Base-by-base conservation (phyloP, 1,140 invertebrate species). In the Philotrypesis tridentata region DNA sequence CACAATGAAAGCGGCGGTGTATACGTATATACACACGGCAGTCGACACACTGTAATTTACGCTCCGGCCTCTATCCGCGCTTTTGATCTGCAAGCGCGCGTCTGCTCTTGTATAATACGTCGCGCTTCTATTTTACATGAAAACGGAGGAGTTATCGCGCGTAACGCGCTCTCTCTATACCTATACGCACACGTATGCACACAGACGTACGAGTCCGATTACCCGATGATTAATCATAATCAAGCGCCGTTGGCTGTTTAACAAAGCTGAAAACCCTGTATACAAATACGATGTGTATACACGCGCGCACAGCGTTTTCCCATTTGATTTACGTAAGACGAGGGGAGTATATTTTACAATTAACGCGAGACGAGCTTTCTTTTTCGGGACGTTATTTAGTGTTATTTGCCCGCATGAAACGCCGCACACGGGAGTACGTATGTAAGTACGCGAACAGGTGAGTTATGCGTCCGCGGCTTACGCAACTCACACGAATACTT, bases 191-290 rank as follows among this genome's bases (percentile, higher is more conserved):
- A n/a, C n/a, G n/a, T n/a, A n/a, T n/a, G n/a, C n/a, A n/a, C n/a
- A n/a, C n/a, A n/a, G n/a, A n/a, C n/a, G n/a, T n/a, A 48, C 31
- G 31, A 25, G 63, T 27, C 68, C 73, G 73, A 80, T 80, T 80
- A 80, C 31, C 23, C 70, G 23, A 63, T 74, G 79, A 80, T 80
- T 74, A 80, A 80, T 80, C 79, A 80, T 80, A 80, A 80, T 80
- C 40, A 80, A 65, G 60, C 33, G n/a, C n/a, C n/a, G 25, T 55
- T 80, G 67, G 74, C 48, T 74, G 74, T 67, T 80, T 74, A 25
- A 74, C 74, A 74, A 67, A 25, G 71, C 23, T 65, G 21, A 61
- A 31, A 68, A 37, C 4, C 4, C 33, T 5, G 33, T 80, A n/a
- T n/a, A n/a, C n/a, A n/a, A n/a, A n/a, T n/a, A n/a, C n/a, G n/a